Conservation (phyloP, 2,797 vertebrate species). For the Kryptolebias ocellatus region DNA sequence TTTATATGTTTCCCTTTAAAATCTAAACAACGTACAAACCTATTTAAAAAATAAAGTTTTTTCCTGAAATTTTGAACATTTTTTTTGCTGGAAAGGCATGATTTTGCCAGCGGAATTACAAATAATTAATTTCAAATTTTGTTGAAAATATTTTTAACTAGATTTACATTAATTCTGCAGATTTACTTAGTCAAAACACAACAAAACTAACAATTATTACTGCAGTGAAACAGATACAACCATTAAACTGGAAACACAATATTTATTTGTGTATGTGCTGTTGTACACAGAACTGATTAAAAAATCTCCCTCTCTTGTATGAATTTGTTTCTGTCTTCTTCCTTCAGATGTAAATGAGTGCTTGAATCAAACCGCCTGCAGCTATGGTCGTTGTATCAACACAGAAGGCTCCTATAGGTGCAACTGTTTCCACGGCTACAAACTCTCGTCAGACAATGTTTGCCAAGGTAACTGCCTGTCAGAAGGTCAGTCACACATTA, state of each 20-base stretch:
- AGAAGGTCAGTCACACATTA: conserved; percentile 18
- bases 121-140: neutral
- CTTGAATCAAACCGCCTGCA: conserved; percentile 80
- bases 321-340: conserved; percentile 17
- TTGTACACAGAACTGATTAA: too few relatives aligned
- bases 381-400: conserved; percentile 86
- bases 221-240: too few relatives aligned
- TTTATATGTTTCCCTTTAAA: conserved; percentile 54
- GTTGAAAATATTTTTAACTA: too few relatives aligned
- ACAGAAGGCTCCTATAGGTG: conserved; percentile 88
- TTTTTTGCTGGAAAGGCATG: neutral
- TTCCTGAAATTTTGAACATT: conserved; percentile 9
- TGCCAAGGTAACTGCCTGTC: conserved; percentile 84
- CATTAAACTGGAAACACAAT: neutral
- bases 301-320: too few relatives aligned
- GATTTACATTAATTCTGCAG: too few relatives aligned
- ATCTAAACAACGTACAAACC: conserved; percentile 4
- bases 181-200: too few relatives aligned
- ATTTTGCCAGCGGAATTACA: neutral
- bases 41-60: conserved; percentile 19
- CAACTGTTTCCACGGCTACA: conserved; percentile 86
- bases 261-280: neutral
- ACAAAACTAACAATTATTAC: too few relatives aligned
- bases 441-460: conserved; percentile 75
- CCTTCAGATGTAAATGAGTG: conserved; percentile 88